These are phyloP conservation scores for Pelobates fuscus DNA, from an alignment of 2,113 vertebrate species.

Conservation along the genomic window DNA sequence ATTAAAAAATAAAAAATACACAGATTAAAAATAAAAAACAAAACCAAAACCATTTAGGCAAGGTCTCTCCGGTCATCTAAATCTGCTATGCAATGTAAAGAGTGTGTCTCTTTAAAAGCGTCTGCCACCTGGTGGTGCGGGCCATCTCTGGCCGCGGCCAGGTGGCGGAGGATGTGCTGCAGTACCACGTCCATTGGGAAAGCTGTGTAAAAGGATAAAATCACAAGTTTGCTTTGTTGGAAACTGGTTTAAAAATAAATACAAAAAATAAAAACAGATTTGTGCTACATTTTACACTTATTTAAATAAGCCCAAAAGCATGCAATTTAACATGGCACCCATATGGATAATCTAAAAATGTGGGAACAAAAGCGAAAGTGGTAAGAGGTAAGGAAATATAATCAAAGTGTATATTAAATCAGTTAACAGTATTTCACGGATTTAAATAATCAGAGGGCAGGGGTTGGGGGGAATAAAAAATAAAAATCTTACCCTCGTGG, in stretches of 20 bases:
- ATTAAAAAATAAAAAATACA: slow-evolving; percentile 5
- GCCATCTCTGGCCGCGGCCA: slow-evolving; percentile 78
- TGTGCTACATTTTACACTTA: background rate
- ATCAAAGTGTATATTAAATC: background rate
- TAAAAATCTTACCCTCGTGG: slow-evolving; percentile 67
- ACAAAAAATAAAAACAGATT: slow-evolving; percentile 7
- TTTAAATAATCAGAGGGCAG: too few relatives aligned
- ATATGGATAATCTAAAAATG: background rate
- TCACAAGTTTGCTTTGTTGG: slow-evolving; percentile 65
- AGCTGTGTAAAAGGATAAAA: slow-evolving; percentile 80
- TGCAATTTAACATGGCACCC: slow-evolving; percentile 24
- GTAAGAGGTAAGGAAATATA: too few relatives aligned
- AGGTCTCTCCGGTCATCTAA: slow-evolving; percentile 44
- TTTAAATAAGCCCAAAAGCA: slow-evolving; percentile 17
- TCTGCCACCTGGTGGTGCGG: slow-evolving; percentile 73
- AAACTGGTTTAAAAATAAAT: slow-evolving; percentile 29
- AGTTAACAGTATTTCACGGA: background rate
- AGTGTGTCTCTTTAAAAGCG: slow-evolving; percentile 72
- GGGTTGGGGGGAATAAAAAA: too few relatives aligned
- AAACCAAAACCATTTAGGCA: slow-evolving; percentile 13
- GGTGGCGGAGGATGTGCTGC: slow-evolving; percentile 70
- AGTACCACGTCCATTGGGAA: slow-evolving; percentile 76
- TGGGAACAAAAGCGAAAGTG: too few relatives aligned
- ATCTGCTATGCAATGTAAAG: slow-evolving; percentile 58
- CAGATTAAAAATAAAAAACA: background rate